Conservation (phyloP, 2,113 vertebrate genomes). For the Macrotis lagotis region DNA sequence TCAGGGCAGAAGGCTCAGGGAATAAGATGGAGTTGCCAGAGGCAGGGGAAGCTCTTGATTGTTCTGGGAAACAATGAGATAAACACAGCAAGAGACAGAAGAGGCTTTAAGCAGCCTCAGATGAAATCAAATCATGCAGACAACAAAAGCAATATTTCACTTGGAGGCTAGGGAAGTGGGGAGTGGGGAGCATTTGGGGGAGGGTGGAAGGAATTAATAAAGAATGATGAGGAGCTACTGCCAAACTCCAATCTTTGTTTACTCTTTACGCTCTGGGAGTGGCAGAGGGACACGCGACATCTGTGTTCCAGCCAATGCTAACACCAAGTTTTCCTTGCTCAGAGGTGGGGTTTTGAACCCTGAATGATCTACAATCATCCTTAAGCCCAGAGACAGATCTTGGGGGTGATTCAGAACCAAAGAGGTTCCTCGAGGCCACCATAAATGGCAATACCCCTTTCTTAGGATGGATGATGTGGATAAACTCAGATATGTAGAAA, state of each 20-base stretch:
- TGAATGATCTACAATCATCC: not conserved
- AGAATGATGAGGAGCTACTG: constrained; percentile 54
- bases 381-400: not conserved
- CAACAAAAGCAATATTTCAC: constrained; percentile 59
- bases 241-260: constrained; percentile 47
- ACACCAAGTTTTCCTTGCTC: not conserved
- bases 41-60: constrained; percentile 60
- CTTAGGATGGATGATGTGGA: not conserved
- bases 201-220: constrained; percentile 48
- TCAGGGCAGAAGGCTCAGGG: not conserved
- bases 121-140: constrained; percentile 67
- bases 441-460: not conserved
- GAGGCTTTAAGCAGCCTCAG: constrained; percentile 50
- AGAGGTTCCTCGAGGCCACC: not conserved
- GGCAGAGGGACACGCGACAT: not conserved
- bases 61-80: constrained; percentile 75
- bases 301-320: not conserved
- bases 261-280: not conserved
- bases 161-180: not conserved
- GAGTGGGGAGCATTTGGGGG: not conserved
- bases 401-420: not conserved
- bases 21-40: constrained; percentile 42
- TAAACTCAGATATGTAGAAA: not conserved
- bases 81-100: constrained; percentile 56
- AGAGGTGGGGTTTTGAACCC: not conserved